Conservation (phyloP, 1,140 invertebrate species). For the Brachionus manjavacas region DNA sequence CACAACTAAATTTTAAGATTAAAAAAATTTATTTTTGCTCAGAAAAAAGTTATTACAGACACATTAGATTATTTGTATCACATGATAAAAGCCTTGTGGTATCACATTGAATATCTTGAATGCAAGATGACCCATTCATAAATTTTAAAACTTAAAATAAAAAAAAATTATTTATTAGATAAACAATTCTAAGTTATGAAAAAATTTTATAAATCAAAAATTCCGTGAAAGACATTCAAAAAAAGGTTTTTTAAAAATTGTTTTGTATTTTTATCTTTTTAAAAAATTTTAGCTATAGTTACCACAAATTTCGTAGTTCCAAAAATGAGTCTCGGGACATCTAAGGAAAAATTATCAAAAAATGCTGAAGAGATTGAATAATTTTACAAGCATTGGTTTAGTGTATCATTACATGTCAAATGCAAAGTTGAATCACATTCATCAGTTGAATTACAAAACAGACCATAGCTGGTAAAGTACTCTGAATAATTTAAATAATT, state of each 20-base stretch:
- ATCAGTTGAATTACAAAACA: not conserved
- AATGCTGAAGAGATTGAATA: not conserved
- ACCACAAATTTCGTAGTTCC: not conserved
- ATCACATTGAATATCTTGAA: slow-evolving; percentile 1
- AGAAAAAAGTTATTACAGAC: not conserved
- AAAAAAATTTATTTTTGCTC: not conserved
- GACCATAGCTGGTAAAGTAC: not conserved
- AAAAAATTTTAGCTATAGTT: not conserved
- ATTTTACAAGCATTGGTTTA: not conserved
- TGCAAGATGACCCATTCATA: not conserved
- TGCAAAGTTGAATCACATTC: not conserved
- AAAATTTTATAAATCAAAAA: not conserved
- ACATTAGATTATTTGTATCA: not conserved
- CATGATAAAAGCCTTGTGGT: not conserved
- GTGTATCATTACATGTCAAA: not conserved
- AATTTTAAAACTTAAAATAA: not conserved
- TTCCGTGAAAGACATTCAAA: not conserved
- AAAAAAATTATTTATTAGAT: too few species aligned
- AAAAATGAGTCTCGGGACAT: not conserved
- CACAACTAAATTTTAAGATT: not conserved
- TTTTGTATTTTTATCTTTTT: too few species aligned
- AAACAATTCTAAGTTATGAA: not conserved
- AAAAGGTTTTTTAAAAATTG: too few species aligned
- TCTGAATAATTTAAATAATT: not conserved
- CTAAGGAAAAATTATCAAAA: not conserved